phyloP scores from a whole-genome alignment of 2,113 vertebrate genomes.

The Oceanites oceanicus region DNA sequence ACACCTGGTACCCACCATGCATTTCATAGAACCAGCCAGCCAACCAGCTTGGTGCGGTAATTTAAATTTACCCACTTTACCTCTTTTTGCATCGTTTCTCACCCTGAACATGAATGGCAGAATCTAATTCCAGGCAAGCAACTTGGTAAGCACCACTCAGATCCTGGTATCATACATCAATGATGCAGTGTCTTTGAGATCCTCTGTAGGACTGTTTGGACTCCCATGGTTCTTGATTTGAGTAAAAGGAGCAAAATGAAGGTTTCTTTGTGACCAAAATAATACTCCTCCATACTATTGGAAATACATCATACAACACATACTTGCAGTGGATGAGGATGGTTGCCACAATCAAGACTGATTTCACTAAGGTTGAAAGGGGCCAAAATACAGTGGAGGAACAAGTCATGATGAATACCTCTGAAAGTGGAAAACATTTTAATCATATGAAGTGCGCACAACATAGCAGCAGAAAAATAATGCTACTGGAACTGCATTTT shows the following conservation, averaged over 20 bases:
- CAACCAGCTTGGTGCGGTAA: not conserved
- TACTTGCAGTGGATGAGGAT: not conserved
- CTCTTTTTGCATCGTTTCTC: not conserved
- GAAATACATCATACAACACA: not conserved
- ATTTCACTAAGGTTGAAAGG: not conserved
- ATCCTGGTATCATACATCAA: too few species aligned
- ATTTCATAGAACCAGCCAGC: not conserved
- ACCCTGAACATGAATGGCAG: not conserved
- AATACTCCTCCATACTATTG: not conserved
- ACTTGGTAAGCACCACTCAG: not conserved
- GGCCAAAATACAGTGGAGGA: not conserved
- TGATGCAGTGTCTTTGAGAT: not conserved
- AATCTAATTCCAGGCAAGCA: not conserved
- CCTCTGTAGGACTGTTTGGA: not conserved
- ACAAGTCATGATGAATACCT: not conserved
- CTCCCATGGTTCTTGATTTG: rapidly evolving
- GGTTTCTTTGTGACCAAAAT: not conserved
- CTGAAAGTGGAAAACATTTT: not conserved
- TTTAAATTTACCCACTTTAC: not conserved
- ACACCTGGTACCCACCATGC: too few species aligned
- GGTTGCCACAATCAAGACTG: not conserved
- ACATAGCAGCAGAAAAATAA: not conserved
- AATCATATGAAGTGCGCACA: not conserved
- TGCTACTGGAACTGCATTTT: not conserved
- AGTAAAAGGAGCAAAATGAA: not conserved